These are phyloP conservation scores for Channallabes apus DNA, from an alignment of 2,797 vertebrate genomes.

Conservation along the genomic window DNA sequence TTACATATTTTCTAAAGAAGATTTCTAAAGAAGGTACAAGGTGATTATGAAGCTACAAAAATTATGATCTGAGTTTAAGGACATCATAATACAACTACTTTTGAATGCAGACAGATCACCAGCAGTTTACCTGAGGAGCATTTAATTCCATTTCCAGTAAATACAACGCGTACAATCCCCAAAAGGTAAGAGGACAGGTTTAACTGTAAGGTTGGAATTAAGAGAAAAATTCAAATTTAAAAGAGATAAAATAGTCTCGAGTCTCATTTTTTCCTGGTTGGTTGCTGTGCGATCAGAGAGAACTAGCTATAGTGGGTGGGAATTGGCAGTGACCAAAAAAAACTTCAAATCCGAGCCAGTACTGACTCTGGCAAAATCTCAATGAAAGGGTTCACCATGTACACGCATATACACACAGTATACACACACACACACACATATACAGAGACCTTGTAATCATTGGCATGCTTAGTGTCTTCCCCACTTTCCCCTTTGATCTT, in stretches of 20 bases:
- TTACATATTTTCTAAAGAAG: neutral
- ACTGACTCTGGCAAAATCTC: slow-evolving; percentile 4
- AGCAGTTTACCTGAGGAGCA: neutral
- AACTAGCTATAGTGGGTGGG: slow-evolving; percentile 4
- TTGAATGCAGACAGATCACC: neutral
- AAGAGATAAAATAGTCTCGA: neutral
- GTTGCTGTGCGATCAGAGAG: neutral
- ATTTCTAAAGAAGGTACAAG: neutral
- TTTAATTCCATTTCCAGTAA: neutral
- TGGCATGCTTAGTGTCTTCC: slow-evolving; percentile 52
- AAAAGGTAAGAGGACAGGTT: neutral
- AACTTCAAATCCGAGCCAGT: slow-evolving; percentile 3
- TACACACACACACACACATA: no score
- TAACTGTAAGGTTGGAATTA: neutral
- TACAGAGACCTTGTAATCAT: slow-evolving; percentile 47
- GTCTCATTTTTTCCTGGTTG: neutral
- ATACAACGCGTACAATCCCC: neutral
- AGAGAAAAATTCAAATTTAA: neutral
- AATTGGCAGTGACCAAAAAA: slow-evolving; percentile 22
- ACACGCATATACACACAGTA: no score
- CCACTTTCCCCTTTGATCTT: slow-evolving; percentile 52
- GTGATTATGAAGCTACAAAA: no score
- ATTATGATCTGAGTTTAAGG: neutral
- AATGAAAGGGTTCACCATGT: slow-evolving; percentile 7
- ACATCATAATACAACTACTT: neutral